Evolutionary conservation across 2,888 invertebrate species (phyloP).

Genomic region (Hartigia nigra): DNA sequence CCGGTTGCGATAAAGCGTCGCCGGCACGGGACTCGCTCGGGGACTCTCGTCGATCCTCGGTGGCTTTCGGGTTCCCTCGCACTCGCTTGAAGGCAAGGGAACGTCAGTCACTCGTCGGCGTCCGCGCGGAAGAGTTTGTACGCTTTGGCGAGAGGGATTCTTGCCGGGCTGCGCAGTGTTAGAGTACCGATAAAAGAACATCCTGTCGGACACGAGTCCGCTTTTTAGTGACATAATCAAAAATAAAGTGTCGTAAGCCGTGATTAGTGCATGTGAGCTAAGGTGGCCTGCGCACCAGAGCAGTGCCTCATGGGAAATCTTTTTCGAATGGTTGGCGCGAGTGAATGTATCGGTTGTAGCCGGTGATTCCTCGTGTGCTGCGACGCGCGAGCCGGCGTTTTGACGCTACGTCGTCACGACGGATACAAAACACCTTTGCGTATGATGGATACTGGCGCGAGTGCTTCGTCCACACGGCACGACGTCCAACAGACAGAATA

Average conservation of each 20-base stretch:
- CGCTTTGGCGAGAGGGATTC: constrained; percentile 36
- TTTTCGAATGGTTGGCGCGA: not conserved
- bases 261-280: not conserved
- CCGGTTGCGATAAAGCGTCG: constrained; percentile 37
- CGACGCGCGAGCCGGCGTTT: constrained; percentile 32
- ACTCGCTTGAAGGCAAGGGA: constrained; percentile 38
- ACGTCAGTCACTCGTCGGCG: constrained; percentile 65
- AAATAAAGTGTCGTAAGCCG: not conserved
- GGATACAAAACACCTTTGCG: constrained; percentile 20
- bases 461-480: constrained; percentile 39
- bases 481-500: constrained; percentile 44
- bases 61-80: constrained; percentile 39
- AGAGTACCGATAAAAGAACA: constrained; percentile 5
- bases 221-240: constrained; percentile 3
- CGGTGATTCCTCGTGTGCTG: not conserved
- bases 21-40: constrained; percentile 36
- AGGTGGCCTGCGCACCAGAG: not conserved
- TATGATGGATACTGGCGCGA: constrained; percentile 51
- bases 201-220: constrained; percentile 3
- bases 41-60: constrained; percentile 48
- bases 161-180: constrained; percentile 29
- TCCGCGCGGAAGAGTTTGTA: constrained; percentile 61
- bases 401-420: constrained; percentile 36
- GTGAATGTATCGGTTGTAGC: not conserved
- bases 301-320: not conserved